Percentiles rank a stretch among this genome's conserved stretches.
These are phyloP conservation scores for Tenebrosternarchus preto DNA, from an alignment of 2,113 vertebrate genomes.

Conservation along the genomic window DNA sequence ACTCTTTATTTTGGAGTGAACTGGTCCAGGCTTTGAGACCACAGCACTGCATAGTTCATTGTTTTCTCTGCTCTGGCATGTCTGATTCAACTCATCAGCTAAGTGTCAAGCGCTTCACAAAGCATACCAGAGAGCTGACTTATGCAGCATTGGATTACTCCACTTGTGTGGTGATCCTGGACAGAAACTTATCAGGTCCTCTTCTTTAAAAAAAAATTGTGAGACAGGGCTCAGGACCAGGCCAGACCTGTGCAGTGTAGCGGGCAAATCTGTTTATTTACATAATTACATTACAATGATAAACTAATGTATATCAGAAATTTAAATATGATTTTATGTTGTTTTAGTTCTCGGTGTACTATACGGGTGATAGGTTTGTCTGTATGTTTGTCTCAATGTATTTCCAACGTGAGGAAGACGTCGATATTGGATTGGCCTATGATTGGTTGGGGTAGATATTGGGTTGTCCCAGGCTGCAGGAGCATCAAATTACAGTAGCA, in stretches of 20 bases:
- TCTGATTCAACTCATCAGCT: conserved; percentile 13
- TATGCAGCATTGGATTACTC: conserved; percentile 12
- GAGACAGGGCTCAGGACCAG: neutral
- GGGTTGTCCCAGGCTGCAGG: conserved; percentile 57
- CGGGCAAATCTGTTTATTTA: no score
- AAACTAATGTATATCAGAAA: no score
- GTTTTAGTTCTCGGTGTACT: no score
- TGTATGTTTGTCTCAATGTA: conserved; percentile 51
- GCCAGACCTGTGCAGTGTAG: neutral
- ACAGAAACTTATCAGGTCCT: neutral
- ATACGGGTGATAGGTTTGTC: conserved; percentile 19
- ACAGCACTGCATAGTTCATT: neutral
- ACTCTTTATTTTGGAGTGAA: no score
- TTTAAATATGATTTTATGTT: no score
- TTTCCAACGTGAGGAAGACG: conserved; percentile 46
- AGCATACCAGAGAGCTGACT: neutral
- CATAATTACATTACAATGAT: no score
- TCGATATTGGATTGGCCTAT: conserved; percentile 62
- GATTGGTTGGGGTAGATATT: conserved; percentile 66
- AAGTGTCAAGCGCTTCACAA: conserved; percentile 10
- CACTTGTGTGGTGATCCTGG: neutral
- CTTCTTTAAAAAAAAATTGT: neutral
- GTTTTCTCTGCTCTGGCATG: neutral
- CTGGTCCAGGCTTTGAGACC: neutral
- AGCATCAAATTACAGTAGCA: conserved; percentile 69